These are phyloP conservation scores for Chaetura pelagica DNA, from an alignment of 2,113 vertebrate genomes.

Conservation along the genomic window DNA sequence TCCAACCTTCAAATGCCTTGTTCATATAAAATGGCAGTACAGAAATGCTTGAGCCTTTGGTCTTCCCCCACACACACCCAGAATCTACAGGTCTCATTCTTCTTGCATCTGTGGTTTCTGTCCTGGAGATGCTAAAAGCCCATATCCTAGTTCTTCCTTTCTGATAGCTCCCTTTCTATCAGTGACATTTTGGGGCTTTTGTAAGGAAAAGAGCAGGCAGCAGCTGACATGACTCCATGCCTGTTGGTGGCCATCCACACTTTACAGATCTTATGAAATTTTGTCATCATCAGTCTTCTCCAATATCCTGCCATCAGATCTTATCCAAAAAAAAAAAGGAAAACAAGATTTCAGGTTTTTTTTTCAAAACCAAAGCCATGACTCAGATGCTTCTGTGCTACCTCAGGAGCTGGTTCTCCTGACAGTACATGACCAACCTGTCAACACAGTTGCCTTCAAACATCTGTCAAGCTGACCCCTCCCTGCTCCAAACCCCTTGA, in stretches of 20 bases:
- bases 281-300: neutral
- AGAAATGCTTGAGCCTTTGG: neutral
- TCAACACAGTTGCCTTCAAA: neutral
- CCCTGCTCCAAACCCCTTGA: neutral
- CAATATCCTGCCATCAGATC: neutral
- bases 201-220: neutral
- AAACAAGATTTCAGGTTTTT: neutral
- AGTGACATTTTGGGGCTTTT: neutral
- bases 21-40: neutral
- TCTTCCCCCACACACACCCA: neutral
- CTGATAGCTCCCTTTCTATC: accelerated
- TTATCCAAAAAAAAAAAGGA: neutral
- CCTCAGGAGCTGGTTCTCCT: neutral
- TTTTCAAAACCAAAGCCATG: neutral
- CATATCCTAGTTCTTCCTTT: neutral
- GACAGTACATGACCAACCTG: accelerated
- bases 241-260: neutral
- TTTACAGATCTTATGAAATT: neutral
- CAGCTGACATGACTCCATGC: neutral
- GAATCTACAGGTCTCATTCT: neutral
- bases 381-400: neutral
- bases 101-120: neutral
- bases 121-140: neutral
- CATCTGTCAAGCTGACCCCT: neutral
- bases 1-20: neutral